These are phyloP conservation scores for Cyclopterus lumpus DNA, from an alignment of 2,797 vertebrate species.

Conservation along the genomic window DNA sequence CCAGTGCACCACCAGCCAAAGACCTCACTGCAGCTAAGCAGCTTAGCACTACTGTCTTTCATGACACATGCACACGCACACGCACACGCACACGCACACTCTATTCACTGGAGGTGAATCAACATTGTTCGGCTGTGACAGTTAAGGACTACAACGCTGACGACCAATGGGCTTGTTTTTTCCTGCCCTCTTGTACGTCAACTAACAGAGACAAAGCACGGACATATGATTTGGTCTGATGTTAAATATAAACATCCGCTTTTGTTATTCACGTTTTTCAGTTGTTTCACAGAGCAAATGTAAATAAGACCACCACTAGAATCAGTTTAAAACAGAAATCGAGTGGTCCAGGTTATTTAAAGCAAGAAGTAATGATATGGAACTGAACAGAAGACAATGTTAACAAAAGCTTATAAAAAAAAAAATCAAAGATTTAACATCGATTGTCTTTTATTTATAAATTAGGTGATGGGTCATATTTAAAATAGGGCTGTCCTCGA, in stretches of 20 bases:
- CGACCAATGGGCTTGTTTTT: constrained; percentile 24
- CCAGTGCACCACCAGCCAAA: constrained; percentile 58
- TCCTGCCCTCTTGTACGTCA: constrained; percentile 22
- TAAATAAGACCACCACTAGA: constrained; percentile 1
- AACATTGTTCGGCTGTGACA: constrained; percentile 56
- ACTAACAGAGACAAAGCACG: constrained; percentile 20
- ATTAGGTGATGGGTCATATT: neutral
- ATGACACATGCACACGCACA: constrained; percentile 24
- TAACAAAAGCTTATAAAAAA: neutral
- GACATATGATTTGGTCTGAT: neutral
- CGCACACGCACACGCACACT: neutral
- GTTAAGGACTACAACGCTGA: constrained; percentile 27
- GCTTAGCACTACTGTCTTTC: constrained; percentile 72
- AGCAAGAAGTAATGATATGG: neutral
- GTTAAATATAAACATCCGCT: neutral
- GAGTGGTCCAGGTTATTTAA: neutral
- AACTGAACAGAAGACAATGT: neutral
- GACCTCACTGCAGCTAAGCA: constrained; percentile 71
- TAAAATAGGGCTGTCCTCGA: neutral
- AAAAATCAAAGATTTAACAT: neutral
- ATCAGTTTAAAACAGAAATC: neutral
- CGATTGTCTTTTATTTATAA: neutral
- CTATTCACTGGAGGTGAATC: constrained; percentile 35
- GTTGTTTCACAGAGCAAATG: neutral
- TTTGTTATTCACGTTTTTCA: neutral